A percentile compares a stretch with the other conserved stretches of the same genome.
Conservation (phyloP, 1,140 invertebrate species). For the Drosophila hydei region DNA sequence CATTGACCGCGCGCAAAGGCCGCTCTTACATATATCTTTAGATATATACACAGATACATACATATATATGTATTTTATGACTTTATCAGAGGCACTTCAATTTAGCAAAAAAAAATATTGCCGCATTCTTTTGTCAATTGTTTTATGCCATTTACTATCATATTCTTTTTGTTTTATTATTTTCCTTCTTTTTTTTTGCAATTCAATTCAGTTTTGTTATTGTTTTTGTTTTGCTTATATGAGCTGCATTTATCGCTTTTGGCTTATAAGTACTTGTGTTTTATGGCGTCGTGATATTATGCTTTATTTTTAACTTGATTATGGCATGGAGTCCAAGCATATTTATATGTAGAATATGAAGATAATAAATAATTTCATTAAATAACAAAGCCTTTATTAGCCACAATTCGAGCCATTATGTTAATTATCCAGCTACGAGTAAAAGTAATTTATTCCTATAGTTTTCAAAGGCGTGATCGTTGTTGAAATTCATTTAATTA, state of each 20-base stretch:
- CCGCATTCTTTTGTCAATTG: constrained; percentile 66
- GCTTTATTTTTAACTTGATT: constrained; percentile 74
- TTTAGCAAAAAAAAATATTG: constrained; percentile 50
- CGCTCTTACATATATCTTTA: background rate
- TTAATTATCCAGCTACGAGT: constrained; percentile 25
- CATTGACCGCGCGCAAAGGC: constrained; percentile 53
- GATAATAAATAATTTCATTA: constrained; percentile 48
- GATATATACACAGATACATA: constrained; percentile 4
- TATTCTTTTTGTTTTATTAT: constrained; percentile 47
- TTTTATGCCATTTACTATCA: constrained; percentile 30
- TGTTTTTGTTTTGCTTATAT: constrained; percentile 27
- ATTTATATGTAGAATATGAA: constrained; percentile 10
- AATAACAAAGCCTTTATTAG: constrained; percentile 33
- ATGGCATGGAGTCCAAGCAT: constrained; percentile 40
- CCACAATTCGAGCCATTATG: constrained; percentile 36
- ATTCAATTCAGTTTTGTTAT: constrained; percentile 33
- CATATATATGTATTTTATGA: constrained; percentile 38
- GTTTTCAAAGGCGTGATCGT: constrained; percentile 25
- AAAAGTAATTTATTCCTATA: constrained; percentile 19
- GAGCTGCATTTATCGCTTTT: constrained; percentile 65
- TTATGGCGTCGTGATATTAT: constrained; percentile 55
- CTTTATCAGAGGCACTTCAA: constrained; percentile 75
- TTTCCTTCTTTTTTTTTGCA: constrained; percentile 32
- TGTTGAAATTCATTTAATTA: constrained; percentile 36
- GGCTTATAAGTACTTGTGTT: constrained; percentile 24